Percentiles rank a stretch among this genome's conserved stretches.
Conservation (phyloP, 1,140 invertebrate genomes). For the Brachionus plicatilis region DNA sequence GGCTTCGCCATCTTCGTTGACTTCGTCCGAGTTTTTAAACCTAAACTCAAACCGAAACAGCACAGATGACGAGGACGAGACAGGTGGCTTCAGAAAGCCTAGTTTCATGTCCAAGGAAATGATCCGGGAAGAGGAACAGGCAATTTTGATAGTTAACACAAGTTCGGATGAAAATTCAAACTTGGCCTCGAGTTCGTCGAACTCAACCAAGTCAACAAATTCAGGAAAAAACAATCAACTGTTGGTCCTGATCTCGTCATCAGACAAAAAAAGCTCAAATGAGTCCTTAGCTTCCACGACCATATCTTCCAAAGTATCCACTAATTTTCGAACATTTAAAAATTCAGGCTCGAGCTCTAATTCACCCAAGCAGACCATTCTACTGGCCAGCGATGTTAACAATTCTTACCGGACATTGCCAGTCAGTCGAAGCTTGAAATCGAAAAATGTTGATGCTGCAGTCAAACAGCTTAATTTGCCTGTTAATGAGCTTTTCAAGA, state of each 20-base stretch:
- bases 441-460: not conserved
- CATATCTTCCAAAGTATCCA: not conserved
- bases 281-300: constrained; percentile 20
- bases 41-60: constrained; percentile 9
- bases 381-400: not conserved
- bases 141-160: constrained; percentile 35
- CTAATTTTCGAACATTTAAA: constrained; percentile 25
- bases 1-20: constrained; percentile 17
- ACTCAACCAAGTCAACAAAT: not conserved
- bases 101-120: not conserved
- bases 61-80: constrained; percentile 15
- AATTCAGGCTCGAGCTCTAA: constrained; percentile 12
- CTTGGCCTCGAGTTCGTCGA: not conserved
- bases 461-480: constrained; percentile 33
- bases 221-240: not conserved
- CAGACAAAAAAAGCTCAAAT: constrained; percentile 7
- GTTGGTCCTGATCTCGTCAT: not conserved
- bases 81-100: not conserved
- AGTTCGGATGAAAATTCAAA: constrained; percentile 4
- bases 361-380: constrained; percentile 4
- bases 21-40: constrained; percentile 25
- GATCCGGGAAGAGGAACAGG: constrained; percentile 11
- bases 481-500: constrained; percentile 29
- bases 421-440: not conserved
- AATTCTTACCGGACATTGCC: constrained; percentile 10